Base-by-base conservation (phyloP, 1,140 invertebrate species). In the Drosophila busckii region DNA sequence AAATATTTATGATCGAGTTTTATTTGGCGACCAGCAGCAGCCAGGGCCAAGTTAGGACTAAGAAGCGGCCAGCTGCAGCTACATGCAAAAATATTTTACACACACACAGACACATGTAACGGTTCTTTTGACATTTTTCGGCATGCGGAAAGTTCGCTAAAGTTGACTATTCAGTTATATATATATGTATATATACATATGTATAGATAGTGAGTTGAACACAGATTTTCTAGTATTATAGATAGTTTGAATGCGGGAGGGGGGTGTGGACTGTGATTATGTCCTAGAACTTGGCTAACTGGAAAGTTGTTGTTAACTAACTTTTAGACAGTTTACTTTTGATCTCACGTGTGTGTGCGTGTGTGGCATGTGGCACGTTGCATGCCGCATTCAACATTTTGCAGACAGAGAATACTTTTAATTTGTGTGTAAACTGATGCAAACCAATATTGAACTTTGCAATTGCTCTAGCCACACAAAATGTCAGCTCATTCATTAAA, bases 1-100 rank as follows among this genome's bases (percentile, higher is more conserved):
- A 75, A 76, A 75, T 75, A 75, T 75, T 75, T 75, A 75, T 76
- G 70, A 76, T 75, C 66, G 71, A 75, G 70, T 76, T 75, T 75
- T 73, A 73, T 76, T 73, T 41, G 44, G 44, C 44, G 34, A 55
- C 42, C 44, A 46, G 41, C 17, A 45, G 40, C 31, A 10, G n/a
- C 29, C 7, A 23, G 6, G 35, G 19, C 35, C 35, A 37, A n/a
- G n/a, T n/a, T n/a, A n/a, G n/a, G n/a, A n/a, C n/a, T n/a, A n/a
- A n/a, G n/a, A n/a, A n/a, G 25, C 8, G 23, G 40, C 40, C 25
- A 28, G 40, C 9, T 12, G 19, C 37, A 40, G 10, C 17, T 2
- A 8, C 8, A 38, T 20, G 37, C 37, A 13, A 40, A 41, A 12
- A 15, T 12, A n/a, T n/a, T n/a, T n/a, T n/a, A 23, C 7, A 20